Evolutionary conservation across 1,140 invertebrate genomes (phyloP).

Genomic region (Drosophila yakuba): DNA sequence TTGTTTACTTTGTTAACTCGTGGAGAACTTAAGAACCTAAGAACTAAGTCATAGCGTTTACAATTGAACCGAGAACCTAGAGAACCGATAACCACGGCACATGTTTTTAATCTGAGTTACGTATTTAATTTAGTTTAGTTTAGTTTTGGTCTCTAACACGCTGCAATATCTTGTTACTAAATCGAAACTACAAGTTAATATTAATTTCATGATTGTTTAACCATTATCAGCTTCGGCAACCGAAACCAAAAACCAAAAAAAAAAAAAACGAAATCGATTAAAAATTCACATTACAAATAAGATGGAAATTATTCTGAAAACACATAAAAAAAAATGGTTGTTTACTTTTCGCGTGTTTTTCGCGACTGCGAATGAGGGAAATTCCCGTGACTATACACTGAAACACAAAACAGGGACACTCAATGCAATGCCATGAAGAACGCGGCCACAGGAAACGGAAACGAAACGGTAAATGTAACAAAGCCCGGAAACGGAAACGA

Average conservation of each 20-base stretch:
- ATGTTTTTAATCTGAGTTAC: conserved; percentile 40
- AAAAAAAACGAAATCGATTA: conserved; percentile 42
- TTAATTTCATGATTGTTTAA: conserved; percentile 59
- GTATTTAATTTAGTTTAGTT: conserved; percentile 46
- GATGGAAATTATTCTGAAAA: conserved; percentile 35
- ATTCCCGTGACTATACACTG: not conserved
- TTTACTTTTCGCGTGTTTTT: conserved; percentile 61
- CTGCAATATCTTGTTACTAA: conserved; percentile 51
- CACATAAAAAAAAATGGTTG: conserved; percentile 47
- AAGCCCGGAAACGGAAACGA: conserved; percentile 27
- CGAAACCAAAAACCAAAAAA: conserved; percentile 3
- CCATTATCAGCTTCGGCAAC: conserved; percentile 32
- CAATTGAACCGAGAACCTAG: conserved; percentile 14
- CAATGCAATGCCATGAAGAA: conserved; percentile 59
- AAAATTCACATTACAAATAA: conserved; percentile 63
- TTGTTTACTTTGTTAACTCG: conserved; percentile 37
- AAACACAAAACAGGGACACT: conserved; percentile 12
- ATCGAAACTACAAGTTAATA: conserved; percentile 23
- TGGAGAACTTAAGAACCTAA: conserved; percentile 65
- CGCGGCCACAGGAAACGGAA: conserved; percentile 29
- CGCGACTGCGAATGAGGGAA: conserved; percentile 21
- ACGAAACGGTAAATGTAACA: conserved; percentile 16
- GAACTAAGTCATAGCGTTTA: conserved; percentile 79
- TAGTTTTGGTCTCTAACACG: conserved; percentile 34
- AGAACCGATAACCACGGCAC: conserved; percentile 11